Base-by-base conservation (phyloP, 2,888 invertebrate species). In the Drosophila yooni region DNA sequence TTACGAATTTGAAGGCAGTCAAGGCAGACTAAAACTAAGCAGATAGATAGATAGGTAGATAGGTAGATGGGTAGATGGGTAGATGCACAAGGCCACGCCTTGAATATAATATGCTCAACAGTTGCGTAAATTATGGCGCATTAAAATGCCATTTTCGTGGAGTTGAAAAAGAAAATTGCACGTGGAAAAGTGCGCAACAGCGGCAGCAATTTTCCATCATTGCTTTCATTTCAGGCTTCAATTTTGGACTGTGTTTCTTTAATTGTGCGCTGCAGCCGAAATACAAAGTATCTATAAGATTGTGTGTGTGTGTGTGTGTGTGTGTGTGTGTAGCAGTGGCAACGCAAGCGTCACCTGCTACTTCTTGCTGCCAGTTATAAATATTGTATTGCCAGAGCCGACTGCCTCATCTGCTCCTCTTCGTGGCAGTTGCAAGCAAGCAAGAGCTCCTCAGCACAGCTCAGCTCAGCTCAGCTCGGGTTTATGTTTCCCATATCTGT, bases 211-310 rank as follows among this genome's bases (percentile, higher is more conserved):
- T 88, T 80, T 76, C 67, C 60, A 66, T 71, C 63, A 61, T 76
- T 88, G 82, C 65, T 56, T 64, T 70, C 63, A 59, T 76, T 88
- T 76, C 61, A 52, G 62, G 1, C 50, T 69, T 78, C 66, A 57
- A 60, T 64, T 60, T 73, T 73, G 25, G 68, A 66, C 53, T 25
- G 27, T 25, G 25, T 61, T 54, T 66, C 73, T 79, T 84, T 87
- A 84, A 86, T 89, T 85, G 85, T 71, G 69, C 38, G 31, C 31
- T 72, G 72, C 60, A 54, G 69, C 60, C 70, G 21, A 57, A 56
- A 56, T 29, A 43, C 50, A 72, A 72, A 68, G 81, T 89, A 87
- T 84, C 89, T 82, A 62, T 75, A 76, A 89, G 82, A 87, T 87
- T 21, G 21, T 21, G 21, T 21, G 21, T 21, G 21, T 21, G 21